Evolutionary conservation across 2,113 vertebrate species (phyloP).

Genomic region (Recurvirostra avosetta): DNA sequence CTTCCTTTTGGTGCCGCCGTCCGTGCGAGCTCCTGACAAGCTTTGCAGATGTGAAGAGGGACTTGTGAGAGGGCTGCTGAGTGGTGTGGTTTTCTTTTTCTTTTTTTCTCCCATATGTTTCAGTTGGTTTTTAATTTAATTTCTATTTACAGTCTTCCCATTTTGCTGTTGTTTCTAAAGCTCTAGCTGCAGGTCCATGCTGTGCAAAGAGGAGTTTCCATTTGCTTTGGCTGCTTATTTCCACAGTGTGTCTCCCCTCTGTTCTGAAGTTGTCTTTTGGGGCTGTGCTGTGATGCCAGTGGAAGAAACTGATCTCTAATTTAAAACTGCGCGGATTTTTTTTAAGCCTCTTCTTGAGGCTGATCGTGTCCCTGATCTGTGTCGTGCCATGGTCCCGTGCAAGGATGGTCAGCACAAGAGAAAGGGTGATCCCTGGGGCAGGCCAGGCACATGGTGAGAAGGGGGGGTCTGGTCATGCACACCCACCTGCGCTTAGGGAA

Average conservation of each 20-base stretch:
- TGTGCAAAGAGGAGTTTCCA: neutral
- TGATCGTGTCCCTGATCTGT: rapidly evolving
- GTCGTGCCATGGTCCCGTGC: neutral
- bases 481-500: neutral
- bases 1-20: neutral
- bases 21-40: neutral
- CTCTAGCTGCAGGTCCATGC: neutral
- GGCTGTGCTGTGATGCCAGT: neutral
- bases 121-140: neutral
- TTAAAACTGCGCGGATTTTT: neutral
- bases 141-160: neutral
- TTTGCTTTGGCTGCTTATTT: neutral
- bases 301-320: neutral
- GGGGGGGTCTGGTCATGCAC: rapidly evolving
- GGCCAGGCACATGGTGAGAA: neutral
- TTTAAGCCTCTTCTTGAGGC: neutral
- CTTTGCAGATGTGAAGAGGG: neutral
- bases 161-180: neutral
- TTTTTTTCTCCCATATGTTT: neutral
- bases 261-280: neutral
- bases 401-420: rapidly evolving
- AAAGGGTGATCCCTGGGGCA: neutral
- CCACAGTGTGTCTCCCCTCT: neutral
- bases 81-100: neutral
- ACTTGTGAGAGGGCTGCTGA: neutral